Evolutionary conservation across 2,113 vertebrate species (phyloP).

Genomic region (Platichthys stellatus): DNA sequence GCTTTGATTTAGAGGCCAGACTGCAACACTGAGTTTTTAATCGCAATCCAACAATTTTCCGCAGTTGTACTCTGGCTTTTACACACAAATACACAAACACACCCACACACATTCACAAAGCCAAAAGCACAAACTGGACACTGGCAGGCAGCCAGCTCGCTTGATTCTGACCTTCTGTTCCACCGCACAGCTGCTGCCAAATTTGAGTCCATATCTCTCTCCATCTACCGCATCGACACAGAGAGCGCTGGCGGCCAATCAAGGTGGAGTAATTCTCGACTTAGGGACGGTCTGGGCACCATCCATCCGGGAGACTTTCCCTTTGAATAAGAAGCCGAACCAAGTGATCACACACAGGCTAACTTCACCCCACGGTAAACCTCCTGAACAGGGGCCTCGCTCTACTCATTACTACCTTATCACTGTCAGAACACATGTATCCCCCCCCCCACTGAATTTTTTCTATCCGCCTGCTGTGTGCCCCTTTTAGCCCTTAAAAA

Average conservation of each 20-base stretch:
- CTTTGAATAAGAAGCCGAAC: conserved; percentile 36
- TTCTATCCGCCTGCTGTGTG: conserved; percentile 4
- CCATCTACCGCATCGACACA: conserved; percentile 39
- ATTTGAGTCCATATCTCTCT: conserved; percentile 51
- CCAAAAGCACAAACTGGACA: conserved; percentile 24
- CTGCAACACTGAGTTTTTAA: conserved; percentile 27
- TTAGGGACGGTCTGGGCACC: conserved; percentile 26
- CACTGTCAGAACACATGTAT: conserved; percentile 48
- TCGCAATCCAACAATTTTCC: conserved; percentile 51
- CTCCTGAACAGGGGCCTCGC: conserved; percentile 16
- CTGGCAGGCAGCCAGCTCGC: conserved; percentile 54
- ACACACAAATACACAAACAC: conserved; percentile 21
- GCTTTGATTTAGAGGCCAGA: conserved; percentile 33
- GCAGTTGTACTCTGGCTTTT: conserved; percentile 36
- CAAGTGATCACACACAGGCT: conserved; percentile 50
- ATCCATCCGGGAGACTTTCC: conserved; percentile 48
- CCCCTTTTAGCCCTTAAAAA: conserved; percentile 11
- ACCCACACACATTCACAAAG: conserved; percentile 22
- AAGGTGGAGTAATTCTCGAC: conserved; percentile 35
- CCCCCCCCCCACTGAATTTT: neutral
- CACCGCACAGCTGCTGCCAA: conserved; percentile 72
- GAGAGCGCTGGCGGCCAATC: conserved; percentile 52
- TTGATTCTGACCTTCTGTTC: conserved; percentile 72
- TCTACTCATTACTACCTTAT: conserved; percentile 47
- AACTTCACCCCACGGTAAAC: conserved; percentile 10